Percentiles rank a stretch among this genome's conserved stretches.
Evolutionary conservation across 2,797 vertebrate species (phyloP).

Genomic region (Percopsis omiscomaycus): DNA sequence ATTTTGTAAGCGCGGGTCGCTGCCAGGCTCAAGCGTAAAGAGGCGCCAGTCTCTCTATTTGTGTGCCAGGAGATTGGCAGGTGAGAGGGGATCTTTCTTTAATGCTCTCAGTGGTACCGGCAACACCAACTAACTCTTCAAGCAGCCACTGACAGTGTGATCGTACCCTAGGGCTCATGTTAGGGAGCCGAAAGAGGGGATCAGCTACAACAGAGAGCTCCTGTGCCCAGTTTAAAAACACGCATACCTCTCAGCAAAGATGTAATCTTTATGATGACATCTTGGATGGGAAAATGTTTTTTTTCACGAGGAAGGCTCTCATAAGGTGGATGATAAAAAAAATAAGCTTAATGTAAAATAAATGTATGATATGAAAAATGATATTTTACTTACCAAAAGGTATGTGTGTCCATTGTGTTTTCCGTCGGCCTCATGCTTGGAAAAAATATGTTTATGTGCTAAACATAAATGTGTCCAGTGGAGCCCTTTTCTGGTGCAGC

Average conservation of each 20-base stretch:
- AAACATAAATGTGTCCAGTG: not conserved
- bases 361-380: constrained; percentile 7
- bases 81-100: constrained; percentile 53
- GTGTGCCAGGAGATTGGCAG: constrained; percentile 71
- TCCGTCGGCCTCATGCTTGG: constrained; percentile 8
- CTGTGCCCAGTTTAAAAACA: constrained; percentile 40
- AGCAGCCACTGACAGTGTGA: constrained; percentile 54
- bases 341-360: constrained; percentile 9
- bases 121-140: constrained; percentile 57
- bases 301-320: constrained; percentile 4
- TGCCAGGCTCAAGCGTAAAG: constrained; percentile 70
- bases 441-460: constrained; percentile 6
- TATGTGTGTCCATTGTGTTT: not conserved
- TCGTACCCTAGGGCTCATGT: constrained; percentile 55
- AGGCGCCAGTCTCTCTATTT: constrained; percentile 61
- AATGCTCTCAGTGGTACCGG: constrained; percentile 60
- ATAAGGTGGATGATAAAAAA: not conserved
- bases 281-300: constrained; percentile 3
- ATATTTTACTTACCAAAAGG: constrained; percentile 58
- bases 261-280: constrained; percentile 30
- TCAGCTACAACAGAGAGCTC: constrained; percentile 40
- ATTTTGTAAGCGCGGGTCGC: constrained; percentile 78
- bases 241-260: constrained; percentile 28
- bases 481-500: constrained; percentile 16
- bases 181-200: constrained; percentile 50